phyloP scores from a whole-genome alignment of 2,113 vertebrate species.

The Bubalus kerabau region DNA sequence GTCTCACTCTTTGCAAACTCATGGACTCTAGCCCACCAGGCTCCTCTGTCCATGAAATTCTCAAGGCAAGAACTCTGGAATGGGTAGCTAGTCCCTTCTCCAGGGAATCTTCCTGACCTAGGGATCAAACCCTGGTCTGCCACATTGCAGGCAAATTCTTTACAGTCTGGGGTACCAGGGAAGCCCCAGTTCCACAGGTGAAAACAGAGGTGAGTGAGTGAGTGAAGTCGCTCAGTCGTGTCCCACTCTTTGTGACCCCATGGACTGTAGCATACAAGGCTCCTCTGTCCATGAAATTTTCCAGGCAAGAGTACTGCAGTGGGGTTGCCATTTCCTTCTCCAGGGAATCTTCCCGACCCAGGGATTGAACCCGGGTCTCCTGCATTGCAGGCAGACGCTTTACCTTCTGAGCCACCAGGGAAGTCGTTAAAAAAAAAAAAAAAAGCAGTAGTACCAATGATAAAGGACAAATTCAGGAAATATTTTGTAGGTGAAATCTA shows the following conservation, averaged over 20 bases:
- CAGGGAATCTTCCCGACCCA: no score
- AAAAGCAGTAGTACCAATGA: neutral
- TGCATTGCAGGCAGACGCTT: rapidly evolving
- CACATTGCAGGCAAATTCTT: neutral
- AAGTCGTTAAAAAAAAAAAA: neutral
- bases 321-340: no score
- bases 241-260: no score
- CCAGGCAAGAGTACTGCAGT: no score
- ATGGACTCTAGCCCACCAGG: neutral
- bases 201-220: neutral
- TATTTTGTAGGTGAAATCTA: neutral
- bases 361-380: no score
- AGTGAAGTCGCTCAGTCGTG: rapidly evolving
- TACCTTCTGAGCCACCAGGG: no score
- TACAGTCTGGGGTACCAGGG: neutral
- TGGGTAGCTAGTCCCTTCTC: neutral
- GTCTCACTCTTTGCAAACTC: neutral
- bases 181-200: neutral
- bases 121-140: neutral
- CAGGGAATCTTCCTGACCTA: neutral
- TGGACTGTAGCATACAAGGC: no score
- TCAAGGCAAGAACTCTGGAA: neutral
- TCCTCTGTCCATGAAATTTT: no score
- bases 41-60: neutral
- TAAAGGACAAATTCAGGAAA: neutral